Evolutionary conservation across 2,113 vertebrate genomes (phyloP).

Genomic region (Callaeas wilsoni): DNA sequence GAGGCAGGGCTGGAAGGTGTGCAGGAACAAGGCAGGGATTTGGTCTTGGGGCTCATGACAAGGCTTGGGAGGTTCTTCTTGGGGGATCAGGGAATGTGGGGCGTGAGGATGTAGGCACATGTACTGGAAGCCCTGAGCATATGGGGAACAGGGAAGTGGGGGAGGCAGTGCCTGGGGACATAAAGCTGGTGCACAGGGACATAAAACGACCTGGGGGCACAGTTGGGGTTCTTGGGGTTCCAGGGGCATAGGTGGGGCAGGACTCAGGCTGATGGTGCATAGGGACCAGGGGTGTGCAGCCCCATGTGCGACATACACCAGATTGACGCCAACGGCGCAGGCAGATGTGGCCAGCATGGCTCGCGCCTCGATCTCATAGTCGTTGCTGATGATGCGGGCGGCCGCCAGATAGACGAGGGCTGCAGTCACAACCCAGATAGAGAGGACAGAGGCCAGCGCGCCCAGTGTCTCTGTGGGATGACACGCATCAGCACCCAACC

Average conservation of each 20-base stretch:
- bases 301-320: constrained; percentile 76
- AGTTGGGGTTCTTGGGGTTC: neutral
- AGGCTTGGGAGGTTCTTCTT: neutral
- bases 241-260: neutral
- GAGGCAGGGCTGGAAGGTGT: neutral
- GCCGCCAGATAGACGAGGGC: constrained; percentile 90
- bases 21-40: neutral
- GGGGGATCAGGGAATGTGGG: too few species aligned
- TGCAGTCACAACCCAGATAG: constrained; percentile 94
- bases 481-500: neutral
- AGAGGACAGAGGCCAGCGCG: constrained; percentile 87
- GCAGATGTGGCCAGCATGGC: constrained; percentile 92
- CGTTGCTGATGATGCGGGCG: constrained; percentile 84
- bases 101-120: accelerated
- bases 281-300: accelerated
- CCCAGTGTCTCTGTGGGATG: constrained; percentile 84
- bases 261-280: accelerated
- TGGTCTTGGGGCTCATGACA: accelerated
- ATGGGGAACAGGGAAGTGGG: neutral
- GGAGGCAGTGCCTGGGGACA: accelerated
- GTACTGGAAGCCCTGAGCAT: neutral
- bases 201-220: neutral
- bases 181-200: neutral
- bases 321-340: constrained; percentile 86
- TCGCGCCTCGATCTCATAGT: constrained; percentile 90